phyloP scores from a whole-genome alignment of 2,888 invertebrate species.

The Escarpia spicata region DNA sequence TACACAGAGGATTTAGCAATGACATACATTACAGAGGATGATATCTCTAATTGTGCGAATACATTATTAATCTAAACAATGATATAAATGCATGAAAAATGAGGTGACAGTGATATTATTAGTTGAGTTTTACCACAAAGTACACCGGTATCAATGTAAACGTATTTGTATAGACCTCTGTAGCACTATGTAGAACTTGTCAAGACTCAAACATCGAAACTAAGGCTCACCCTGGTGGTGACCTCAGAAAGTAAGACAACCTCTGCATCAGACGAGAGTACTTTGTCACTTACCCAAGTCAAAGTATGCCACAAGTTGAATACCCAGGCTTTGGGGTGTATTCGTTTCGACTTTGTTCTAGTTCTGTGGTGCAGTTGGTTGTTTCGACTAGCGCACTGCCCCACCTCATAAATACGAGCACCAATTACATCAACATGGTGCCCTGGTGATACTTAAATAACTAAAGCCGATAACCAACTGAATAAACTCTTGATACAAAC shows the following conservation, averaged over 20 bases:
- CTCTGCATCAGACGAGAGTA: not conserved
- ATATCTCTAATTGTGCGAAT: no score
- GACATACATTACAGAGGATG: no score
- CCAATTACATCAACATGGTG: no score
- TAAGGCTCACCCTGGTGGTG: not conserved
- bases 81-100: not conserved
- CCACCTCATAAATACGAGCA: no score
- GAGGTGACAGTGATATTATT: not conserved
- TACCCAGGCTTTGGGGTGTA: not conserved
- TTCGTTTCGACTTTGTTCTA: no score
- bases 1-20: no score
- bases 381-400: no score
- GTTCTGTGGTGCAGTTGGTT: no score
- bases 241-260: not conserved
- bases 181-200: not conserved
- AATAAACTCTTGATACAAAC: no score
- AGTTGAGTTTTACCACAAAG: not conserved
- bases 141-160: not conserved
- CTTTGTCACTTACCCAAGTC: not conserved
- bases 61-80: not conserved
- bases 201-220: not conserved
- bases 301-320: not conserved
- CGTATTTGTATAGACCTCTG: not conserved
- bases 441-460: no score
- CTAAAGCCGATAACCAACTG: no score